Conservation (phyloP, 2,888 invertebrate species). For the Mythimna pallens region DNA sequence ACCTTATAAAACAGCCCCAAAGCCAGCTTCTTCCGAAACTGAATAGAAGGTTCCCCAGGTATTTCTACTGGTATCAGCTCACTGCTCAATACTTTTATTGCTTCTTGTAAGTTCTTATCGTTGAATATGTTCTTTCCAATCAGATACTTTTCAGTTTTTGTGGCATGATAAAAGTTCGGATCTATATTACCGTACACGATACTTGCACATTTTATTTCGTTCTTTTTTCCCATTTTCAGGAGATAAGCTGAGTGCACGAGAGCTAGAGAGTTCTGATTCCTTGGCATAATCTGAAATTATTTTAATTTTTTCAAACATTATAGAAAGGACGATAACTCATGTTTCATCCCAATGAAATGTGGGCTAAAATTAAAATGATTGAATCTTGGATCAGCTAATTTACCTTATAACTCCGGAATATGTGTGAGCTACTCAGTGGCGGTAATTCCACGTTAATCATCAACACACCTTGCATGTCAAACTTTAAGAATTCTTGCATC, state of each 20-base stretch:
- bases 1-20: slow-evolving; percentile 95
- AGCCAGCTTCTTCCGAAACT: slow-evolving; percentile 93
- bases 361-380: no score
- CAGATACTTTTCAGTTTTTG: slow-evolving; percentile 89
- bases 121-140: slow-evolving; percentile 83
- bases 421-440: slow-evolving; percentile 84
- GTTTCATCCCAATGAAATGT: not conserved
- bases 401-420: slow-evolving; percentile 93
- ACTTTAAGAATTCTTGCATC: slow-evolving; percentile 89
- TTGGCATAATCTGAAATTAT: slow-evolving; percentile 92
- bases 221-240: slow-evolving; percentile 86
- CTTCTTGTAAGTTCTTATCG: slow-evolving; percentile 82
- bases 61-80: slow-evolving; percentile 92
- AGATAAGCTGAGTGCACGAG: slow-evolving; percentile 94
- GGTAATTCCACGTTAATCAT: slow-evolving; percentile 91
- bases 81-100: slow-evolving; percentile 86
- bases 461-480: slow-evolving; percentile 92
- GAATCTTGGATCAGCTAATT: slow-evolving; percentile 11
- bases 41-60: slow-evolving; percentile 92
- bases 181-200: slow-evolving; percentile 93
- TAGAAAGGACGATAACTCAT: not conserved
- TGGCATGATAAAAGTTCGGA: slow-evolving; percentile 90
- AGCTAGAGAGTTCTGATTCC: slow-evolving; percentile 94
- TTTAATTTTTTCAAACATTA: not conserved
- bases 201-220: slow-evolving; percentile 79